These are phyloP conservation scores for Hylaeus anthracinus DNA, from an alignment of 1,140 invertebrate species.

Conservation along the genomic window DNA sequence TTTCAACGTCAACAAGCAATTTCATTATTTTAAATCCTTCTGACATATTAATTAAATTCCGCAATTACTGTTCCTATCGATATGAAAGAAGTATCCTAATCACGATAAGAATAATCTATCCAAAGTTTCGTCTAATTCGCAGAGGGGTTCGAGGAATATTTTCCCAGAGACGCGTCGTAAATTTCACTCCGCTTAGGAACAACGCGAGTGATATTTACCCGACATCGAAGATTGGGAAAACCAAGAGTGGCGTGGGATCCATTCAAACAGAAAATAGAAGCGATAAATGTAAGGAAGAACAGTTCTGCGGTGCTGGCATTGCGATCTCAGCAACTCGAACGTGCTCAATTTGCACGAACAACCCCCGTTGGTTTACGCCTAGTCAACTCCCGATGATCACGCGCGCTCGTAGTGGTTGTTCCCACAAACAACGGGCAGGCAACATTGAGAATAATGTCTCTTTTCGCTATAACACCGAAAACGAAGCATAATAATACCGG, in stretches of 20 bases:
- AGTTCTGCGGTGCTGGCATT: constrained; percentile 9
- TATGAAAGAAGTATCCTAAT: no score
- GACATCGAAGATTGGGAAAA: neutral
- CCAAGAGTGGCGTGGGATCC: neutral
- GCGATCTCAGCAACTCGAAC: constrained; percentile 44
- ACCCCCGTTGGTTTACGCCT: constrained; percentile 42
- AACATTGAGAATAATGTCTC: constrained; percentile 40
- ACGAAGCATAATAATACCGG: constrained; percentile 17
- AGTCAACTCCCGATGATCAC: constrained; percentile 44
- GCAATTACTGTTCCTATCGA: no score
- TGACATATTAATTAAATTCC: no score
- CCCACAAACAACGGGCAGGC: constrained; percentile 19
- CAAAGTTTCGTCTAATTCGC: neutral
- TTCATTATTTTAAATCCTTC: no score
- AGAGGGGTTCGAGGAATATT: neutral
- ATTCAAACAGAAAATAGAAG: constrained; percentile 26
- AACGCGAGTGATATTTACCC: neutral
- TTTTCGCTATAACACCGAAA: constrained; percentile 21
- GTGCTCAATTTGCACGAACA: constrained; percentile 48
- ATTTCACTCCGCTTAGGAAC: neutral
- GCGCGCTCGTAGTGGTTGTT: constrained; percentile 30
- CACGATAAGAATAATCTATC: no score
- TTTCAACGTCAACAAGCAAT: no score
- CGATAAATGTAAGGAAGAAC: constrained; percentile 34
- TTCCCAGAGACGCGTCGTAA: neutral